Conservation (phyloP, 2,888 invertebrate species). For the Epicampocera succincta region DNA sequence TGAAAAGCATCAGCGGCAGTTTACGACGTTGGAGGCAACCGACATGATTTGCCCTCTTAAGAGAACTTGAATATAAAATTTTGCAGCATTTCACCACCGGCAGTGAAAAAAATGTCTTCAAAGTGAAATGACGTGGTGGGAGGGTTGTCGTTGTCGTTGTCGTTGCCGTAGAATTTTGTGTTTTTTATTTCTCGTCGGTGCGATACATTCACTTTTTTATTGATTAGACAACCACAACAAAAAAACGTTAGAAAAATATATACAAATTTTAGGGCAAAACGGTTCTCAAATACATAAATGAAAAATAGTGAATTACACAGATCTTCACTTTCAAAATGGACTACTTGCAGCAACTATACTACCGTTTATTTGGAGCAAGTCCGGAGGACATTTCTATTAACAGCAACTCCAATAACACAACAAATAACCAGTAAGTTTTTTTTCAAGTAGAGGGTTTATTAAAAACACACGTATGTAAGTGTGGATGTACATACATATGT, state of each 20-base stretch:
- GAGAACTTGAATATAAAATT: too few relatives aligned
- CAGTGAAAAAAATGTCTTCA: conserved; percentile 42
- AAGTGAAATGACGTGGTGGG: conserved; percentile 19
- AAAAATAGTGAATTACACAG: conserved; percentile 14
- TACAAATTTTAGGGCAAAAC: conserved; percentile 21
- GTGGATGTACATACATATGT: too few relatives aligned
- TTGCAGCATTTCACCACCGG: conserved; percentile 5
- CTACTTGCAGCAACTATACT: conserved; percentile 60
- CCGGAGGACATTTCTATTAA: neutral
- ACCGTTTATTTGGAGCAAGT: conserved; percentile 49
- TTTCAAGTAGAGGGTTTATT: conserved; percentile 18
- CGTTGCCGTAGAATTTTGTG: conserved; percentile 38
- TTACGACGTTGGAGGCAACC: too few relatives aligned
- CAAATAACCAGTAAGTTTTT: conserved; percentile 55
- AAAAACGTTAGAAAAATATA: neutral
- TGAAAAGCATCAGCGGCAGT: too few relatives aligned
- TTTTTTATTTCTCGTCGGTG: neutral
- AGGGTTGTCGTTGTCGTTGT: conserved; percentile 3
- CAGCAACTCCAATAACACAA: conserved; percentile 2
- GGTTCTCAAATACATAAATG: conserved; percentile 35
- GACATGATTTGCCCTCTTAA: too few relatives aligned
- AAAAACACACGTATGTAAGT: too few relatives aligned
- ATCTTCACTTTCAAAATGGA: conserved; percentile 44
- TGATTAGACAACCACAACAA: conserved; percentile 48
- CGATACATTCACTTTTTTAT: conserved; percentile 24